A percentile compares a stretch with the other conserved stretches of the same genome.
Conservation (phyloP, 2,113 vertebrate genomes). For the Pangasianodon hypophthalmus region DNA sequence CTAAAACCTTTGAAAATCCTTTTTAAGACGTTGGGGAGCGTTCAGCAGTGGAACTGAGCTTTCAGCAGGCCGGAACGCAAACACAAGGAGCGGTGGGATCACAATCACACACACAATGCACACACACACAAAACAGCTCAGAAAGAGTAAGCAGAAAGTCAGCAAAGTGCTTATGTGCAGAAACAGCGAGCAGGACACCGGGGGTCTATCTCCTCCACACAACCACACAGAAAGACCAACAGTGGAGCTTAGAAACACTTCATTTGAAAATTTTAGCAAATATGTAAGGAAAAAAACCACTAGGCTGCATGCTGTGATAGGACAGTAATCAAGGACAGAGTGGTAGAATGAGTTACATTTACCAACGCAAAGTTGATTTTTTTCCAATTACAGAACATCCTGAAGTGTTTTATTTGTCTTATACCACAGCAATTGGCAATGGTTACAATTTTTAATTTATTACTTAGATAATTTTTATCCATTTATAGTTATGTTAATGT, state of each 20-base stretch:
- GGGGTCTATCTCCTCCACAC: slow-evolving; percentile 64
- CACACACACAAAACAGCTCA: slow-evolving; percentile 39
- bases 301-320: not conserved
- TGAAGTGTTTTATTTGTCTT: not conserved
- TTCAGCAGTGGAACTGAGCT: slow-evolving; percentile 48
- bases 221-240: slow-evolving; percentile 54
- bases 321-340: not conserved
- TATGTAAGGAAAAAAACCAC: slow-evolving; percentile 43
- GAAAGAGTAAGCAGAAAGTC: slow-evolving; percentile 53
- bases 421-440: not conserved
- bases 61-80: slow-evolving; percentile 47
- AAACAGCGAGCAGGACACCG: slow-evolving; percentile 62
- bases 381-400: not conserved
- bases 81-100: slow-evolving; percentile 37
- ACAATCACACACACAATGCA: slow-evolving; percentile 34
- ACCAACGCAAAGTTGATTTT: not conserved
- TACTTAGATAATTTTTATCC: not conserved
- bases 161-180: slow-evolving; percentile 64
- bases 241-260: slow-evolving; percentile 64
- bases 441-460: not conserved
- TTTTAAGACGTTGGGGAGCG: slow-evolving; percentile 37
- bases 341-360: not conserved
- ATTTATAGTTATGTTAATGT: not conserved
- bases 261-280: slow-evolving; percentile 58
- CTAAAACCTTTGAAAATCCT: slow-evolving; percentile 46